Evolutionary conservation across 2,888 invertebrate species (phyloP).

Genomic region (Agriopis aurantiaria): DNA sequence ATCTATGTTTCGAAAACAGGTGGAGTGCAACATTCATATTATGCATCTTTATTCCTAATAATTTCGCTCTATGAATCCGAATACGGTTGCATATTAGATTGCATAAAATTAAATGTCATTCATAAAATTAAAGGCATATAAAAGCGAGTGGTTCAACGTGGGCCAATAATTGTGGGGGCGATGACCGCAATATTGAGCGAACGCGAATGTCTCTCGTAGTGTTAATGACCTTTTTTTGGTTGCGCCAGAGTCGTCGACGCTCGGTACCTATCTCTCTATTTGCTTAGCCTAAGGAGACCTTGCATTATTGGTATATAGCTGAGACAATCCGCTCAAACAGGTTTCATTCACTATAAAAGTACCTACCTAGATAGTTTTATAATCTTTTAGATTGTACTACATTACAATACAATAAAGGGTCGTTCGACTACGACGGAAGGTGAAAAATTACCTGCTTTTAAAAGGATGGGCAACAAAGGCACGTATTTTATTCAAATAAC

Average conservation of each 20-base stretch:
- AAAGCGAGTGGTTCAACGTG: slow-evolving; percentile 51
- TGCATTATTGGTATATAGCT: slow-evolving; percentile 30
- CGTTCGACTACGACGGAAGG: not conserved
- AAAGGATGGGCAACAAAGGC: slow-evolving; percentile 1
- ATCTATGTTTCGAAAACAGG: not conserved
- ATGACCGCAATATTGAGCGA: slow-evolving; percentile 84
- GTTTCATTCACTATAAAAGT: slow-evolving; percentile 24
- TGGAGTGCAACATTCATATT: not conserved
- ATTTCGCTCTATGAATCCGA: slow-evolving; percentile 25
- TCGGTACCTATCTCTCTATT: slow-evolving; percentile 30
- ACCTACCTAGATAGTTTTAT: not conserved
- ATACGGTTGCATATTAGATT: slow-evolving; percentile 19
- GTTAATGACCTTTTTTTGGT: slow-evolving; percentile 86
- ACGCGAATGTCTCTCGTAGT: slow-evolving; percentile 85
- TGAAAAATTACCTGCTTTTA: slow-evolving; percentile 10
- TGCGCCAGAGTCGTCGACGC: slow-evolving; percentile 66
- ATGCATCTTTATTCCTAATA: not conserved
- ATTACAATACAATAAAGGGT: slow-evolving; percentile 1
- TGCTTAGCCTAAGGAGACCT: slow-evolving; percentile 28
- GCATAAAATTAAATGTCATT: slow-evolving; percentile 32
- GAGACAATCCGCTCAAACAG: slow-evolving; percentile 20
- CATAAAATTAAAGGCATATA: slow-evolving; percentile 32
- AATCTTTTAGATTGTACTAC: not conserved
- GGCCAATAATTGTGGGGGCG: slow-evolving; percentile 76
- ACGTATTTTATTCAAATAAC: not conserved